Percentiles rank a stretch among this genome's conserved stretches.
phyloP scores from a whole-genome alignment of 2,113 vertebrate genomes.

The Noturus placidus region DNA sequence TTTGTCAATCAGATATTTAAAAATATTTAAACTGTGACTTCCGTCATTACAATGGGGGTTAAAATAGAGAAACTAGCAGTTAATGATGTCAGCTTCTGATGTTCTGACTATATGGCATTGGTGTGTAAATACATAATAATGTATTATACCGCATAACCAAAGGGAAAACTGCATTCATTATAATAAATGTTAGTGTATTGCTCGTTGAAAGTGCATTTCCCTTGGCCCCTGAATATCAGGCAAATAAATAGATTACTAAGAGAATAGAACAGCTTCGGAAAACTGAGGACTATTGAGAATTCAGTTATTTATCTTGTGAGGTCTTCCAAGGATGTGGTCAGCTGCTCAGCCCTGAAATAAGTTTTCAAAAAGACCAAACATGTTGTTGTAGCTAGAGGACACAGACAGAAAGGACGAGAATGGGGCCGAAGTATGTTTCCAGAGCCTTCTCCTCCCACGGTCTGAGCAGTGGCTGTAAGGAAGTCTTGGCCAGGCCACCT shows the following conservation, averaged over 20 bases:
- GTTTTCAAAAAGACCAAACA: constrained; percentile 26
- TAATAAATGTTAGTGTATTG: background rate
- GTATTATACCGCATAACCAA: background rate
- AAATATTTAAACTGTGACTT: constrained; percentile 54
- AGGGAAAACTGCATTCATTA: background rate
- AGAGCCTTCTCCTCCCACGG: constrained; percentile 71
- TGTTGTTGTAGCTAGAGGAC: constrained; percentile 39
- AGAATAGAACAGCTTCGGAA: constrained; percentile 71
- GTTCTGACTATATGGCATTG: background rate
- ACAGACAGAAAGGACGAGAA: constrained; percentile 24
- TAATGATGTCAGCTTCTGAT: background rate
- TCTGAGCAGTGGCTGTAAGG: constrained; percentile 61
- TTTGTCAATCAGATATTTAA: constrained; percentile 64
- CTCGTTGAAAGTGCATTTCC: background rate
- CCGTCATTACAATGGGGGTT: background rate
- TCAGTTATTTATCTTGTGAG: constrained; percentile 74
- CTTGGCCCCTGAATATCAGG: background rate
- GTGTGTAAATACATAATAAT: background rate
- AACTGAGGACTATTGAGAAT: constrained; percentile 70
- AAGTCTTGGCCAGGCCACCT: constrained; percentile 62
- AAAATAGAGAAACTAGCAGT: background rate
- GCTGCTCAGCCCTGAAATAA: constrained; percentile 69
- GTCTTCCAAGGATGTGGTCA: constrained; percentile 73
- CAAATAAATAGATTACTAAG: constrained; percentile 37
- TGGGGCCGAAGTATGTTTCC: constrained; percentile 66